Base-by-base conservation (phyloP, 2,113 vertebrate genomes). In the Oriolus oriolus region DNA sequence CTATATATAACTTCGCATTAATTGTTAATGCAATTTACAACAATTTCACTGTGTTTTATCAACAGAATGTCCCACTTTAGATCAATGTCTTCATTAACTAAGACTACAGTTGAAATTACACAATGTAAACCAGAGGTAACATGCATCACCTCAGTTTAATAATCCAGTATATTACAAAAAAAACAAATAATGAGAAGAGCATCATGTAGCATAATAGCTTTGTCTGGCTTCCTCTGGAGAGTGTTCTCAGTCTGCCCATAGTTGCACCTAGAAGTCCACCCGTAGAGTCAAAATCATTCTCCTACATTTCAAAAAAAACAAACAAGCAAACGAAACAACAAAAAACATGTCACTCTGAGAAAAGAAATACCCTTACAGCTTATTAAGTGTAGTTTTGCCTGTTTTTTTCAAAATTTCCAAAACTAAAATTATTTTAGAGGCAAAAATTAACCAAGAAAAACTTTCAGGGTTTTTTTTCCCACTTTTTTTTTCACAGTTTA, bases 131-230 rank as follows among this genome's bases (percentile, higher is more conserved):
- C 14, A 4, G 54, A 61, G 78, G 84, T 71, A 90, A 81, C 41
- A 44, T 88, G 53, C 53, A 98, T 98, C 98, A 98, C 97, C 98
- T 98, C 75, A 98, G 91, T 98, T 98, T 99, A 97, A 99, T 98
- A 96, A 99, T 98, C 99, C 99, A 99, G 94, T 99, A 99, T 94
- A 99, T 98, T 79, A 99, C 97, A 85, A 99, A 99, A 96, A 99
- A 99, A 31, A 99, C 99, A 70, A 99, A 99, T 12, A 99, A 79
- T 35, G 99, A 98, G 91, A 99, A 99, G 23, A 99, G 98, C 96
- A 99, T 98, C 99, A 99, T 98, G 96, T 99, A 99, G 98, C 98
- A 99, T 63, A 99, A 94, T 9, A 99, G 96, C 91, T 98, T 99
- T 66, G 99, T 98, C 94, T 99, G 99, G 96, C 99, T 99, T 94